These are phyloP conservation scores for Drosophila novamexicana DNA, from an alignment of 1,140 invertebrate genomes.

Conservation along the genomic window DNA sequence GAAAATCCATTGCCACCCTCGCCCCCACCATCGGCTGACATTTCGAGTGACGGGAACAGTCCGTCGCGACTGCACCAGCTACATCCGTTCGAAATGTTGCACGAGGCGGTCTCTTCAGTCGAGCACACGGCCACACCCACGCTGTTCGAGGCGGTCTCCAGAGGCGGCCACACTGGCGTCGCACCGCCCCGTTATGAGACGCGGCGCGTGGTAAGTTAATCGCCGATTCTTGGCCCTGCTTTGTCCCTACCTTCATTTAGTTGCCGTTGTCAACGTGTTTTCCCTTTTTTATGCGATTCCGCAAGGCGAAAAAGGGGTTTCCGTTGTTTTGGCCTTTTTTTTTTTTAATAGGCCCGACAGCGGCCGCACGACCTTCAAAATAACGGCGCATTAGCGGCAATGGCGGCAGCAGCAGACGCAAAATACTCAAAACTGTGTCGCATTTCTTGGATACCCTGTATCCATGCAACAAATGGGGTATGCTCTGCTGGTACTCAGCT, in stretches of 20 bases:
- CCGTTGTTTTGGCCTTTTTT: slow-evolving; percentile 42
- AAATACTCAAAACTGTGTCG: slow-evolving; percentile 41
- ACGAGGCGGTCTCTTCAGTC: slow-evolving; percentile 32
- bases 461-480: neutral
- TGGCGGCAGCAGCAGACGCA: slow-evolving; percentile 11
- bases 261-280: slow-evolving; percentile 22
- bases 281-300: slow-evolving; percentile 46
- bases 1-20: slow-evolving; percentile 75
- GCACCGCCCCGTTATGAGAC: slow-evolving; percentile 63
- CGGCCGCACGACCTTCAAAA: slow-evolving; percentile 74
- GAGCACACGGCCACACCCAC: slow-evolving; percentile 22
- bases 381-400: slow-evolving; percentile 65
- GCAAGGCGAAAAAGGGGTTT: slow-evolving; percentile 53
- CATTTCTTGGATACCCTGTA: slow-evolving; percentile 27
- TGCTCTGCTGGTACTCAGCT: neutral
- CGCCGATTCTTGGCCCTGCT: slow-evolving; percentile 33
- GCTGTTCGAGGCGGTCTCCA: slow-evolving; percentile 14
- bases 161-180: slow-evolving; percentile 10
- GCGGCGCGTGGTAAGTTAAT: slow-evolving; percentile 77
- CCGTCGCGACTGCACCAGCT: slow-evolving; percentile 40
- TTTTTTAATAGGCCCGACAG: slow-evolving; percentile 26
- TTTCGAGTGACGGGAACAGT: slow-evolving; percentile 49
- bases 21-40: slow-evolving; percentile 60
- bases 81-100: slow-evolving; percentile 62
- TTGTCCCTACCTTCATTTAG: slow-evolving; percentile 19